Percentiles rank a stretch among this genome's conserved stretches.
Evolutionary conservation across 1,140 invertebrate species (phyloP).

Genomic region (Gryon sp.): DNA sequence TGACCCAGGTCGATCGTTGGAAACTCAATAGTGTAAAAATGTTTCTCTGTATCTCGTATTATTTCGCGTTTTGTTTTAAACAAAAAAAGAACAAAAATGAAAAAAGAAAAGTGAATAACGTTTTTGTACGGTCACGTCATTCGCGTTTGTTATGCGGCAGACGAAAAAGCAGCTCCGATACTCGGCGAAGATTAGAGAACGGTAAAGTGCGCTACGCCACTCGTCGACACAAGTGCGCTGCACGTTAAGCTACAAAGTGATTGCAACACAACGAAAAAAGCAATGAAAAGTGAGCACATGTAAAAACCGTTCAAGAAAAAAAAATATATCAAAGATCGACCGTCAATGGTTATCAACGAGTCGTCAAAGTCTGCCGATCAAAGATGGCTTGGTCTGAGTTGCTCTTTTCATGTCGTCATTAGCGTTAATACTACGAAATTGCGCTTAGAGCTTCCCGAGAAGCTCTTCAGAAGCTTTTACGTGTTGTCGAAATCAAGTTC

Average conservation of each 20-base stretch:
- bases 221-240: constrained; percentile 27
- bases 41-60: too few species aligned
- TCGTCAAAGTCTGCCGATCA: constrained; percentile 45
- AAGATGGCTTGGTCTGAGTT: constrained; percentile 15
- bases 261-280: constrained; percentile 9
- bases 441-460: not conserved
- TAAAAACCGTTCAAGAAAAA: constrained; percentile 13
- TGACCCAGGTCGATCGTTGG: too few species aligned
- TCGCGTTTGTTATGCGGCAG: constrained; percentile 5
- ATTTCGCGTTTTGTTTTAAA: not conserved
- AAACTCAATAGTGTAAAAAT: too few species aligned
- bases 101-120: constrained; percentile 1
- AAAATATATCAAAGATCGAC: constrained; percentile 14
- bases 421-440: constrained; percentile 22
- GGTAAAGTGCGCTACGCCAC: constrained; percentile 28
- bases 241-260: constrained; percentile 34
- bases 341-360: constrained; percentile 34
- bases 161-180: constrained; percentile 37
- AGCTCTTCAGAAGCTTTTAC: constrained; percentile 13
- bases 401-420: constrained; percentile 20
- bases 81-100: not conserved
- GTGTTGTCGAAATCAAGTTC: not conserved
- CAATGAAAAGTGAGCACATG: not conserved
- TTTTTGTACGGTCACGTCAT: not conserved
- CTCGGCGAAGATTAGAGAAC: constrained; percentile 46